Conservation (phyloP, 2,113 vertebrate species). For the Polypterus bichir region DNA sequence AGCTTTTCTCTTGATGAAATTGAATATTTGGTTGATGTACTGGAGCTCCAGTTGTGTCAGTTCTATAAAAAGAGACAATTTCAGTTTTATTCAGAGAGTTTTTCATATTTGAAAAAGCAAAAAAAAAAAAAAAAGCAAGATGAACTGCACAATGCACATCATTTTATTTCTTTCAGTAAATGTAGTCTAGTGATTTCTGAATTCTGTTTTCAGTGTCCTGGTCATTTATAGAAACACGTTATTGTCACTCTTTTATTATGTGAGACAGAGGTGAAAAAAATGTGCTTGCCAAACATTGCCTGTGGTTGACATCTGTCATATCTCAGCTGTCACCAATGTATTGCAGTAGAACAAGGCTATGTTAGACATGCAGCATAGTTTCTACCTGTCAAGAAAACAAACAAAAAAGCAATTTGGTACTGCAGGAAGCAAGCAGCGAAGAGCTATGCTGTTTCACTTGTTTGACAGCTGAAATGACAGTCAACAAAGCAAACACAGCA, state of each 20-base stretch:
- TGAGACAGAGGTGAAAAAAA: constrained; percentile 19
- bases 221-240: background rate
- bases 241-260: background rate
- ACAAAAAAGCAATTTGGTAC: constrained; percentile 16
- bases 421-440: background rate
- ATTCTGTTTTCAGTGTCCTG: background rate
- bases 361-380: constrained; percentile 26
- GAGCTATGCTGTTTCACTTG: constrained; percentile 23
- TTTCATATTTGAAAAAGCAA: too few relatives aligned
- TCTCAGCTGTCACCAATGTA: constrained; percentile 13
- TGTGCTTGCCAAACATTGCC: constrained; percentile 15
- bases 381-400: constrained; percentile 30
- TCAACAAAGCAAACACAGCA: constrained; percentile 29
- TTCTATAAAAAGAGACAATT: too few relatives aligned
- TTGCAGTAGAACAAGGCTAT: constrained; percentile 15
- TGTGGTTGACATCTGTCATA: background rate
- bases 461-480: constrained; percentile 30
- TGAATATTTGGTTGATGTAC: too few relatives aligned
- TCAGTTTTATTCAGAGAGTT: too few relatives aligned
- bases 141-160: too few relatives aligned
- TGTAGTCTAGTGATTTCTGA: background rate
- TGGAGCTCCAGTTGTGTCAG: too few relatives aligned
- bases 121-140: too few relatives aligned
- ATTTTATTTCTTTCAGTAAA: too few relatives aligned
- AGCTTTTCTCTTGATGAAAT: too few relatives aligned